These are phyloP conservation scores for Ariolimax columbianus DNA, from an alignment of 2,888 invertebrate species.

Conservation along the genomic window DNA sequence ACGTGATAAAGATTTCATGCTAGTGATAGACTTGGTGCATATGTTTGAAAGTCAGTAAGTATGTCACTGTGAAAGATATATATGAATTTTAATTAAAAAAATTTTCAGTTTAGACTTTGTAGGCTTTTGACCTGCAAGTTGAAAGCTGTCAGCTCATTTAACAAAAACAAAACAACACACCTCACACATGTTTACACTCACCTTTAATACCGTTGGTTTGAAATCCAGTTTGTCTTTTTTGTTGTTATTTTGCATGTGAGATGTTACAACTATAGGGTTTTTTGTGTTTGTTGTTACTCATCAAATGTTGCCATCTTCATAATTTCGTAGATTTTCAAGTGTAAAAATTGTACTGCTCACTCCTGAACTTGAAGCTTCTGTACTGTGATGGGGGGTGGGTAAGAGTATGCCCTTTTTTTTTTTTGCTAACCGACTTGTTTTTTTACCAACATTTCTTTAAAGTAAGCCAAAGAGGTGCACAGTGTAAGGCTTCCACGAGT, in stretches of 20 bases:
- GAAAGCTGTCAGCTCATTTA: too few species aligned
- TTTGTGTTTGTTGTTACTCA: not conserved
- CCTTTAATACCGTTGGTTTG: not conserved
- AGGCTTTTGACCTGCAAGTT: too few species aligned
- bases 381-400: not conserved
- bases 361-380: conserved; percentile 1
- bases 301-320: not conserved
- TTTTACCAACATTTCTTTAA: not conserved
- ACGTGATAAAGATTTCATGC: not conserved
- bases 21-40: not conserved
- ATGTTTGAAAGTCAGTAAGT: too few species aligned
- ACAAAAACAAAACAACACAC: too few species aligned
- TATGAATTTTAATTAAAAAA: too few species aligned
- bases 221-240: not conserved
- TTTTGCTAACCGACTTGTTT: not conserved
- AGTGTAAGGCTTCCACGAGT: not conserved
- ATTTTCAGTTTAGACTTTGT: not conserved
- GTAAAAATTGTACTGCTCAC: not conserved
- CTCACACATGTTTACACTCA: not conserved
- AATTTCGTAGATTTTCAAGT: not conserved
- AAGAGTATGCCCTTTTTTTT: not conserved
- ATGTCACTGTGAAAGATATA: too few species aligned
- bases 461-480: not conserved
- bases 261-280: not conserved
- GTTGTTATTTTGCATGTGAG: not conserved